Evolutionary conservation across 2,888 invertebrate species (phyloP).

Genomic region (Conistra vaccinii): DNA sequence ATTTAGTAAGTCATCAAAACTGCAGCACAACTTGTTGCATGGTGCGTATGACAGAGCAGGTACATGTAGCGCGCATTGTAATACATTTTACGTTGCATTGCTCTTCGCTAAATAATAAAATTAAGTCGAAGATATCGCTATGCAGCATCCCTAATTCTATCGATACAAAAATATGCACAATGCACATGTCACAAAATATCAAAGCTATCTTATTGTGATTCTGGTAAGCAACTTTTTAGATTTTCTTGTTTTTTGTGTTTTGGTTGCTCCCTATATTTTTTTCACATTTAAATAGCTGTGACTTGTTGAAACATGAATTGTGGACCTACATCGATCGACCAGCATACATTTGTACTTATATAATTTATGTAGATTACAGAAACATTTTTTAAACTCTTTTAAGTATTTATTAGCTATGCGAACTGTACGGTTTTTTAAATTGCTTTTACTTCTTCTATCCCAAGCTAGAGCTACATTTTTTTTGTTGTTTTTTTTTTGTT

Average conservation of each 20-base stretch:
- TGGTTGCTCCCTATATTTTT: not conserved
- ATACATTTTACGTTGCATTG: constrained; percentile 2
- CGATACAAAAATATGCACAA: constrained; percentile 22
- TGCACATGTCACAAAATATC: not conserved
- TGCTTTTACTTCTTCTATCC: not conserved
- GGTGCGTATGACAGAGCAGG: not conserved
- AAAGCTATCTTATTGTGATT: not conserved
- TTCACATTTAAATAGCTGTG: constrained; percentile 3
- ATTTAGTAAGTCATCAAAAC: fast-evolving
- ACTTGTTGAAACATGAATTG: not conserved
- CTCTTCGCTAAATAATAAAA: not conserved
- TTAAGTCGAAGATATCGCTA: not conserved
- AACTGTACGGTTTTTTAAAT: not conserved
- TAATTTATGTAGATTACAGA: constrained; percentile 16
- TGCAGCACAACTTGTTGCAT: not conserved
- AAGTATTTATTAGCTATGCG: constrained; percentile 1
- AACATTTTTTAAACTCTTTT: constrained; percentile 21
- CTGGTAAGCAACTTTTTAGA: constrained; percentile 19
- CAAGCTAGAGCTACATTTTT: not conserved
- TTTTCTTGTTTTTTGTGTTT: not conserved
- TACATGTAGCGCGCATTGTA: not conserved
- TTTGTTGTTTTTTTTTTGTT: too few species aligned
- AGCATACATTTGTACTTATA: constrained; percentile 15
- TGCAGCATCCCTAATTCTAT: not conserved
- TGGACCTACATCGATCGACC: constrained; percentile 4